Percentiles rank a stretch among this genome's conserved stretches.
These are phyloP conservation scores for Felis catus DNA, from an alignment of 2,113 vertebrate species.

Conservation along the genomic window DNA sequence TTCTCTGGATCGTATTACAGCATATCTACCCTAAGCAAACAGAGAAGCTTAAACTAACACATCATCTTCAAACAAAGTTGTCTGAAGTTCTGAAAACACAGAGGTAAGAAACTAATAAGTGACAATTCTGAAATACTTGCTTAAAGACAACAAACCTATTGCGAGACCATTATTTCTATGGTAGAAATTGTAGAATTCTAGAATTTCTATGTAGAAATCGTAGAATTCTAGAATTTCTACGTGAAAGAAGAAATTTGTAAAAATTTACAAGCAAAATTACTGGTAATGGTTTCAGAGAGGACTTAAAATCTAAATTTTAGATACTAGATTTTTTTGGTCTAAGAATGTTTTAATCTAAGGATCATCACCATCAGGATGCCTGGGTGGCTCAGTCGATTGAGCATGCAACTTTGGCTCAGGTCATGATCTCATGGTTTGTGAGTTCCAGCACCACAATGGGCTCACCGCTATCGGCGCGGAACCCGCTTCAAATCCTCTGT, in stretches of 20 bases:
- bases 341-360: background rate
- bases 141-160: conserved; percentile 1
- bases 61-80: background rate
- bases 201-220: too few species aligned
- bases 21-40: background rate
- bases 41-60: background rate
- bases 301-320: background rate
- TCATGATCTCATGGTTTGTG: too few species aligned
- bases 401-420: too few species aligned
- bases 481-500: too few species aligned
- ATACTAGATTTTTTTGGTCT: background rate
- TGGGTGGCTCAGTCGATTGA: too few species aligned
- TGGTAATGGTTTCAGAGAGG: background rate
- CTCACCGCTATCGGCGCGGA: too few species aligned
- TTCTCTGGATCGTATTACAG: background rate
- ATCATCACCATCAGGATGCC: too few species aligned
- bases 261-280: background rate
- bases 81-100: background rate
- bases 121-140: background rate
- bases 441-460: too few species aligned
- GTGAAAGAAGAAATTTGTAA: background rate
- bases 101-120: background rate
- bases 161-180: background rate
- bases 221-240: too few species aligned
- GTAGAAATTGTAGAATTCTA: background rate